These are phyloP conservation scores for Cosmopolites sordidus DNA, from an alignment of 2,888 invertebrate genomes.

Conservation along the genomic window DNA sequence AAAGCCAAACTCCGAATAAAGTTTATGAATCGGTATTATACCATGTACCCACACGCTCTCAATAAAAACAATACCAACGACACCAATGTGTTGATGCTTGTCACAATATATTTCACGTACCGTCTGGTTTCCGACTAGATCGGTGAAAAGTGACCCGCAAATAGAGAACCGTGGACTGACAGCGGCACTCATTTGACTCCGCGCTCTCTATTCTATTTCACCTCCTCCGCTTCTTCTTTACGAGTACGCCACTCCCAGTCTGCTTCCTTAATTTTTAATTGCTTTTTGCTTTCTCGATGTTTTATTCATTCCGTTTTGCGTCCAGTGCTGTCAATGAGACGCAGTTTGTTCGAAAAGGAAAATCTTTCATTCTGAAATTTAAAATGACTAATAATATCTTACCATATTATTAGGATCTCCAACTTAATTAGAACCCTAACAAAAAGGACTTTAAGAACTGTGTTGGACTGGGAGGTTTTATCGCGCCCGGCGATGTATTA, in stretches of 20 bases:
- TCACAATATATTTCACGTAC: constrained; percentile 20
- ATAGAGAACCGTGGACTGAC: constrained; percentile 11
- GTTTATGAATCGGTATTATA: constrained; percentile 21
- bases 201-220: constrained; percentile 16
- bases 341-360: too few species aligned
- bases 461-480: too few species aligned
- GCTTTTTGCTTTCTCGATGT: constrained; percentile 1
- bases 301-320: too few species aligned
- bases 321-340: too few species aligned
- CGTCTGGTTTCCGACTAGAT: constrained; percentile 13
- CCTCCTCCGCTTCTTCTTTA: constrained; percentile 20
- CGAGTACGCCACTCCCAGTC: constrained; percentile 9
- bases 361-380: too few species aligned
- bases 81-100: constrained; percentile 15
- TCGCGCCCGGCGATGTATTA: too few species aligned
- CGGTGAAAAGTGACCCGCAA: constrained; percentile 13
- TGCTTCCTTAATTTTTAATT: constrained; percentile 14
- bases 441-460: too few species aligned
- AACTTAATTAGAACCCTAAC: too few species aligned
- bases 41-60: constrained; percentile 16
- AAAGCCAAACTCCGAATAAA: constrained; percentile 14
- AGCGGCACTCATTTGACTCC: constrained; percentile 14
- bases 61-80: constrained; percentile 24
- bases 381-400: too few species aligned
- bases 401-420: too few species aligned